Evolutionary conservation across 2,888 invertebrate genomes (phyloP), one percentile per base, ranked within the genome.

Genomic region (Polydrusus cervinus): DNA sequence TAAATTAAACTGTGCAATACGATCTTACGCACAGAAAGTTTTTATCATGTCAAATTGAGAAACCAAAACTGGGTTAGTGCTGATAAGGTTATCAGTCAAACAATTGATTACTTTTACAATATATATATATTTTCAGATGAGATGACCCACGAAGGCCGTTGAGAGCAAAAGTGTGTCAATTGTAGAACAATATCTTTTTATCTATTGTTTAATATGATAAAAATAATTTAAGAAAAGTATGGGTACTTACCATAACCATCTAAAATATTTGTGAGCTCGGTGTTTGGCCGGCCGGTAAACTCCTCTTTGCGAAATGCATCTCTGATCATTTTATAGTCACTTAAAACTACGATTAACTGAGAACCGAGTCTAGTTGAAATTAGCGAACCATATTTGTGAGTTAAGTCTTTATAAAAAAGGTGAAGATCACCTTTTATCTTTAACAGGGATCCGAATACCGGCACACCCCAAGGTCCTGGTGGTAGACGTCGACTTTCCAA

Each of bases 381-480:
- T 78, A 97, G 89, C 9, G 93, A 89, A 9, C 97, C 97, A 86
- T 95, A 96, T 82, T 90, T 91, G 78, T 92, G 90, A 51, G 95
- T 92, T 82, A 97, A 88, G 82, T 93, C 91, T 83, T 93, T 90
- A 88, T 94, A 95, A 71, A 93, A 92, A 69, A 95, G 90, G 87
- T 97, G 96, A 62, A 93, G 91, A 82, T 90, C 90, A 49, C 92
- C 91, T 80, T 93, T 94, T 83, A 97, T 90, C 87, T 94, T 95
- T 3, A 94, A 93, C 79, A 97, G 88, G 84, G 94, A 95, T 76
- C 97, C 97, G 71, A 96, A 89, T 67, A 96, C 89, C 18, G 97
- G 97, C 5, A 95, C 88, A 1, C 96, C 95, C 93, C 94, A 94
- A 3, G 97, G 97, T 3, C 97, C 97, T 0, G 97, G 97, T 0